These are phyloP conservation scores for Pelobates fuscus DNA, from an alignment of 2,113 vertebrate genomes.

Conservation along the genomic window DNA sequence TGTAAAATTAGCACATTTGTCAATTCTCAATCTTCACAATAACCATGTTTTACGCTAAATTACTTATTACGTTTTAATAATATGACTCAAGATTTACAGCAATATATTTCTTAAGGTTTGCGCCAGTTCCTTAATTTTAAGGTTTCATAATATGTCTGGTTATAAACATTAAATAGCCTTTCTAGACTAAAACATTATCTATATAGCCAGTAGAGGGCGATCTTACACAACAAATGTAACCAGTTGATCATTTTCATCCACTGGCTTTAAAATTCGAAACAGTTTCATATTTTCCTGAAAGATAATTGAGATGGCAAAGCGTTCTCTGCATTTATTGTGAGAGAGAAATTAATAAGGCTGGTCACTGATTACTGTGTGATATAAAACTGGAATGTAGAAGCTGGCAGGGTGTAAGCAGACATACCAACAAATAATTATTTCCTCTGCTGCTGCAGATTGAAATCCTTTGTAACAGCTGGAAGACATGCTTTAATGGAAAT, in stretches of 20 bases:
- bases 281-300: not conserved
- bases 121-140: too few relatives aligned
- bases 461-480: not conserved
- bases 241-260: not conserved
- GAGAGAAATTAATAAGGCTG: slow-evolving; percentile 12
- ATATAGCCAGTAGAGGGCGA: slow-evolving; percentile 31
- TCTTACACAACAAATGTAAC: slow-evolving; percentile 2
- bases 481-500: not conserved
- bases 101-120: too few relatives aligned
- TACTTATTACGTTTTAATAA: too few relatives aligned
- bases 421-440: slow-evolving; percentile 6
- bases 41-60: too few relatives aligned
- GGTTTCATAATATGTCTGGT: too few relatives aligned
- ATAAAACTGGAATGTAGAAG: slow-evolving; percentile 10
- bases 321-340: slow-evolving; percentile 11
- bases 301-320: not conserved
- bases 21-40: too few relatives aligned
- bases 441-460: not conserved
- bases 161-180: too few relatives aligned
- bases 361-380: slow-evolving; percentile 17
- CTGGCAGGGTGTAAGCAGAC: slow-evolving; percentile 2
- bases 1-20: too few relatives aligned
- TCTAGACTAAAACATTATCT: too few relatives aligned
- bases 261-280: not conserved
- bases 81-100: too few relatives aligned